Percentiles rank a stretch among this genome's conserved stretches.
phyloP scores from a whole-genome alignment of 2,113 vertebrate genomes.

The Hucho hucho region DNA sequence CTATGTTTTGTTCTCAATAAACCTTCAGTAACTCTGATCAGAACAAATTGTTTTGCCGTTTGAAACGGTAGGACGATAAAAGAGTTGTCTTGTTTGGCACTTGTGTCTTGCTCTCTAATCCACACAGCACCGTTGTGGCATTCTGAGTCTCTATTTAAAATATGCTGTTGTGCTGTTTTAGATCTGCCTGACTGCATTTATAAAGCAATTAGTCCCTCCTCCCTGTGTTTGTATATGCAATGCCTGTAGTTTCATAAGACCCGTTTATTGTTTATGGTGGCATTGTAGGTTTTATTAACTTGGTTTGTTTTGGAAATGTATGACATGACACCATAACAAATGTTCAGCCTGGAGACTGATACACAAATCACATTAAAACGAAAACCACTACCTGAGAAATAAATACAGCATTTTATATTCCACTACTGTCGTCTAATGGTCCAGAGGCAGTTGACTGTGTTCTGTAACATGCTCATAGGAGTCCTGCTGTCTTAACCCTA shows the following conservation, averaged over 20 bases:
- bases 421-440: background rate
- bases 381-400: no score
- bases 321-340: background rate
- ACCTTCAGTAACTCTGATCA: conserved; percentile 16
- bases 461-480: background rate
- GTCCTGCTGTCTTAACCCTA: no score
- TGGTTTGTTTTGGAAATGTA: background rate
- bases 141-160: conserved; percentile 46
- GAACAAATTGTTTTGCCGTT: conserved; percentile 3
- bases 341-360: no score
- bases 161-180: conserved; percentile 37
- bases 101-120: conserved; percentile 30
- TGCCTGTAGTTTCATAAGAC: conserved; percentile 28
- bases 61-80: conserved; percentile 5
- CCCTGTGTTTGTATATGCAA: conserved; percentile 27
- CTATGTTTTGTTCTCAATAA: conserved; percentile 12
- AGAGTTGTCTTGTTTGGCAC: conserved; percentile 3
- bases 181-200: conserved; percentile 49
- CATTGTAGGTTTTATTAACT: conserved; percentile 28
- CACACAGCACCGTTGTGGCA: conserved; percentile 26
- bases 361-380: no score
- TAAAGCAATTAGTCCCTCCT: conserved; percentile 32
- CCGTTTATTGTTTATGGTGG: conserved; percentile 26
- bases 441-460: background rate
- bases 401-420: background rate